Percentiles rank a stretch among this genome's conserved stretches.
These are phyloP conservation scores for Crocuta crocuta DNA, from an alignment of 2,113 vertebrate species.

Conservation along the genomic window DNA sequence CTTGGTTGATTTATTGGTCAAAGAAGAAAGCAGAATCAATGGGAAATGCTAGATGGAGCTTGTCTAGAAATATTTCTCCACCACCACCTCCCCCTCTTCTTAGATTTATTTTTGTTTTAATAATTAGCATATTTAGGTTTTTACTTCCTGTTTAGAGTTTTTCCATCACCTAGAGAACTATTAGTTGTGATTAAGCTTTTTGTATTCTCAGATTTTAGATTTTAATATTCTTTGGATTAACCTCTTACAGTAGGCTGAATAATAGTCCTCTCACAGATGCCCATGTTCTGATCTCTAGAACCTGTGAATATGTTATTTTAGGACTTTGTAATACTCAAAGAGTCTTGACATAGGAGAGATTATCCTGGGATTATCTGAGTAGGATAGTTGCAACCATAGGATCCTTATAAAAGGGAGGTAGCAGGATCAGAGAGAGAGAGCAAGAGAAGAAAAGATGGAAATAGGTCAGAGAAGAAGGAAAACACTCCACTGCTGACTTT, in stretches of 20 bases:
- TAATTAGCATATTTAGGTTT: not conserved
- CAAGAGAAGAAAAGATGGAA: not conserved
- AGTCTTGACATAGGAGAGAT: not conserved
- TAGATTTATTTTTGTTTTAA: not conserved
- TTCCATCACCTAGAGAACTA: not conserved
- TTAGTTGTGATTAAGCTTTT: not conserved
- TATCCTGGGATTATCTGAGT: not conserved
- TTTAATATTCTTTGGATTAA: not conserved
- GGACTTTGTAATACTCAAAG: not conserved
- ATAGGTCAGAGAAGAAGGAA: not conserved
- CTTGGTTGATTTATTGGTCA: not conserved
- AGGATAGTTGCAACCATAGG: not conserved
- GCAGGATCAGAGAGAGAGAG: not conserved
- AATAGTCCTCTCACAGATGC: not conserved
- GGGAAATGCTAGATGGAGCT: not conserved
- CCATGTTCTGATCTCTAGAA: not conserved
- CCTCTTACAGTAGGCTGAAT: not conserved
- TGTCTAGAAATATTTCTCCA: not conserved
- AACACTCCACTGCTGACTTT: not conserved
- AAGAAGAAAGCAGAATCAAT: not conserved
- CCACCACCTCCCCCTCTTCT: not conserved
- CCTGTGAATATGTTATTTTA: not conserved
- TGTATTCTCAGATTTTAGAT: not conserved
- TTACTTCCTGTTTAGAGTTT: not conserved
- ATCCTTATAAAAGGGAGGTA: not conserved